Percentiles rank a stretch among this genome's conserved stretches.
These are phyloP conservation scores for Gari tellinella DNA, from an alignment of 2,888 invertebrate species.

Conservation along the genomic window DNA sequence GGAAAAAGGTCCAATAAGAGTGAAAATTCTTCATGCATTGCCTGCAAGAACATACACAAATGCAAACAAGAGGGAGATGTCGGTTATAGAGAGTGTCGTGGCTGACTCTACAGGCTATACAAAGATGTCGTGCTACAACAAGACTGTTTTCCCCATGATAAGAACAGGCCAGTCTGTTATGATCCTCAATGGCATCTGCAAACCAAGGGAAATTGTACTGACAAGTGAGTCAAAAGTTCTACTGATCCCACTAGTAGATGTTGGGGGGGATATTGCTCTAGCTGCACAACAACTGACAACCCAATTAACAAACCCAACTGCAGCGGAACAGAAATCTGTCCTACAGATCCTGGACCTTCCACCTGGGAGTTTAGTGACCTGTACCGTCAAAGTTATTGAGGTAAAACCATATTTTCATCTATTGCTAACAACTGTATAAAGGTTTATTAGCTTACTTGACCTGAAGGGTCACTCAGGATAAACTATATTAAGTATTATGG, in stretches of 20 bases:
- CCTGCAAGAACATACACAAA: constrained; percentile 5
- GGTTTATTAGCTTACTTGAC: too few species aligned
- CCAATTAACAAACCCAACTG: neutral
- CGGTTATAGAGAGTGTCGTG: constrained; percentile 14
- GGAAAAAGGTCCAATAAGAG: neutral
- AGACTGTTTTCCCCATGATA: constrained; percentile 1
- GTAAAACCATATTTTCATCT: too few species aligned
- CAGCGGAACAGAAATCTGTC: neutral
- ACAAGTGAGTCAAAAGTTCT: constrained; percentile 5
- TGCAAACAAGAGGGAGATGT: constrained; percentile 9
- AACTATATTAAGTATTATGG: too few species aligned
- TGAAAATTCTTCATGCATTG: constrained; percentile 1
- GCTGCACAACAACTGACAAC: neutral
- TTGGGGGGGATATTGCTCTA: too few species aligned
- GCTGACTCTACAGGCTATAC: constrained; percentile 6
- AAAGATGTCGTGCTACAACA: constrained; percentile 9
- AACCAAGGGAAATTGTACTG: constrained; percentile 8
- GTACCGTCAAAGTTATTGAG: constrained; percentile 3
- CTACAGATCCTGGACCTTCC: neutral
- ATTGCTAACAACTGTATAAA: too few species aligned
- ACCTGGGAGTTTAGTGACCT: constrained; percentile 1
- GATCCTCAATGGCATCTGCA: constrained; percentile 12
- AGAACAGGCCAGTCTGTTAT: constrained; percentile 4
- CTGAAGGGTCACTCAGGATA: too few species aligned
- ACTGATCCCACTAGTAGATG: too few species aligned